phyloP scores from a whole-genome alignment of 1,140 invertebrate genomes.

The Drosophila kohkoa region DNA sequence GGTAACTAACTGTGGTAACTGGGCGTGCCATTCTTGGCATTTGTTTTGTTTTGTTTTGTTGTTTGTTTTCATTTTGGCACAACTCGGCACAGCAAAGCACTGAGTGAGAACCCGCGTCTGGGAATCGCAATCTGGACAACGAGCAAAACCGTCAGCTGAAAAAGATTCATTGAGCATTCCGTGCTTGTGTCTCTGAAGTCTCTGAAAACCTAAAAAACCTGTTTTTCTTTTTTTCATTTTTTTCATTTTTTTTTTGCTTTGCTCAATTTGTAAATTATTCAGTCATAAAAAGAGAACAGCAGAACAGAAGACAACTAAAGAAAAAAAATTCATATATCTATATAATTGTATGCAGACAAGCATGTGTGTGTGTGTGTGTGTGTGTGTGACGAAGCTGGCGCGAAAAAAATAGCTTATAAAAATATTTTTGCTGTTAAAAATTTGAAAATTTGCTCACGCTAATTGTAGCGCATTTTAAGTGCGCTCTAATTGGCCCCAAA shows the following conservation, averaged over 20 bases:
- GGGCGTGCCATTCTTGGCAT: slow-evolving; percentile 32
- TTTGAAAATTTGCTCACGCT: slow-evolving; percentile 40
- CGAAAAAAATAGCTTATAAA: slow-evolving; percentile 1
- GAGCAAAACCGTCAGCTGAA: slow-evolving; percentile 24
- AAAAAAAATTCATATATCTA: slow-evolving; percentile 43
- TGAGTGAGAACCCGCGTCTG: slow-evolving; percentile 3
- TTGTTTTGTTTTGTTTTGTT: slow-evolving; percentile 16
- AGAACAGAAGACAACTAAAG: slow-evolving; percentile 38
- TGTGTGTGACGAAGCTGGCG: slow-evolving; percentile 5
- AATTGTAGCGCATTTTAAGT: slow-evolving; percentile 60
- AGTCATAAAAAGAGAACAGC: slow-evolving; percentile 48
- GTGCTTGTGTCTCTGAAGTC: slow-evolving; percentile 8
- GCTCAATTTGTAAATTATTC: slow-evolving; percentile 76
- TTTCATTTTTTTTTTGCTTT: slow-evolving; percentile 15
- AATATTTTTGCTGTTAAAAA: slow-evolving; percentile 39
- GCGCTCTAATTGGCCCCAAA: slow-evolving; percentile 58
- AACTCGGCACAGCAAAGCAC: slow-evolving; percentile 13
- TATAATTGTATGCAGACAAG: background rate
- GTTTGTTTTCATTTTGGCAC: slow-evolving; percentile 40
- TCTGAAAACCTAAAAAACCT: slow-evolving; percentile 49
- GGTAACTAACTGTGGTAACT: background rate
- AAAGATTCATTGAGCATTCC: slow-evolving; percentile 70
- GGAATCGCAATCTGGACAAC: slow-evolving; percentile 16
- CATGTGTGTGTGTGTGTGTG: slow-evolving; percentile 2
- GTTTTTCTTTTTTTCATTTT: slow-evolving; percentile 24